These are phyloP conservation scores for Synanthedon andrenaeformis DNA, from an alignment of 2,888 invertebrate species.

Conservation along the genomic window DNA sequence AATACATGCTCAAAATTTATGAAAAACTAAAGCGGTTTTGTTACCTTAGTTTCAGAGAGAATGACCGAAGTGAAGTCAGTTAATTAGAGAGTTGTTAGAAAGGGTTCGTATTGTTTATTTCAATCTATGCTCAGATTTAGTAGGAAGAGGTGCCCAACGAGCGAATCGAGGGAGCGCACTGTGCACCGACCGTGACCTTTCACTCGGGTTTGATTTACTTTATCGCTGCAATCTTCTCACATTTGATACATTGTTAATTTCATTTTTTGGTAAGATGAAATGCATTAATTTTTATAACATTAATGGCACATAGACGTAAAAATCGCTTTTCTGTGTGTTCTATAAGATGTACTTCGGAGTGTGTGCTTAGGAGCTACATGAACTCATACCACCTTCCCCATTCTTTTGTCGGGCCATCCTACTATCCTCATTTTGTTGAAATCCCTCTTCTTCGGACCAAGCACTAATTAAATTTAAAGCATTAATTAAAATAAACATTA, in stretches of 20 bases:
- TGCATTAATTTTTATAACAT: not conserved
- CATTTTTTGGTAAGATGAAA: not conserved
- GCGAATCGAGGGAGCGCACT: conserved; percentile 14
- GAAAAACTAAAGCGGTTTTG: not conserved
- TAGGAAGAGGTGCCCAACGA: conserved; percentile 19
- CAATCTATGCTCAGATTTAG: conserved; percentile 25
- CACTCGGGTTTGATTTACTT: not conserved
- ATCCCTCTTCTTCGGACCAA: too few species aligned
- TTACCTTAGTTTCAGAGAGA: not conserved
- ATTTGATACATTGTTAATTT: not conserved
- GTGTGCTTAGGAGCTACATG: too few species aligned
- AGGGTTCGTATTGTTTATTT: conserved; percentile 5
- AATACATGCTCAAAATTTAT: too few species aligned
- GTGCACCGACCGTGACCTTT: conserved; percentile 4
- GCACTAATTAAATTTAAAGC: too few species aligned
- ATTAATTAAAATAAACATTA: too few species aligned
- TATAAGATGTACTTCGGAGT: too few species aligned
- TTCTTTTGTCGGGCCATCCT: too few species aligned
- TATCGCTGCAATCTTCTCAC: not conserved
- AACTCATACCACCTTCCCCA: too few species aligned
- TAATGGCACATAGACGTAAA: too few species aligned
- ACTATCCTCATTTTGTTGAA: too few species aligned
- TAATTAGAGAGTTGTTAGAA: not conserved
- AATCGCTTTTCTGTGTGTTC: too few species aligned
- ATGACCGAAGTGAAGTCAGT: not conserved